Percentiles rank a stretch among this genome's conserved stretches.
These are phyloP conservation scores for Cordylochernes scorpioides DNA, from an alignment of 2,888 invertebrate genomes.

Conservation along the genomic window DNA sequence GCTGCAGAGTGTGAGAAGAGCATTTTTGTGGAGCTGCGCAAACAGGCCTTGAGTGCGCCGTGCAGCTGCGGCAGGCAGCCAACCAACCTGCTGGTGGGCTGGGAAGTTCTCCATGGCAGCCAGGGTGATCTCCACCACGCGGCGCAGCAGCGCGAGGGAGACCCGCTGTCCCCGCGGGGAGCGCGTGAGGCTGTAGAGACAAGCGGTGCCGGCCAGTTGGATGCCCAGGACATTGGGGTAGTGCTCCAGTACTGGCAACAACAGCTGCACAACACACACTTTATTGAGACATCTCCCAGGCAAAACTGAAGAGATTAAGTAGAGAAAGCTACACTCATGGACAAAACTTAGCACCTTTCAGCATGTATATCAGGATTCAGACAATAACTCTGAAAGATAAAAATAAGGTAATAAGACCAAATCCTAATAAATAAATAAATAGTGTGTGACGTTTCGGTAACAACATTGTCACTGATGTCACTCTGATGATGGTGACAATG, in stretches of 20 bases:
- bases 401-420: no score
- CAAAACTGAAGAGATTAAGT: no score
- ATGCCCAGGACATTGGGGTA: constrained; percentile 30
- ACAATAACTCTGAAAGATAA: no score
- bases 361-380: no score
- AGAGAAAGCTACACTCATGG: no score
- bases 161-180: constrained; percentile 34
- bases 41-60: constrained; percentile 3
- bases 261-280: constrained; percentile 20
- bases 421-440: no score
- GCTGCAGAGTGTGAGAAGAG: constrained; percentile 41
- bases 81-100: constrained; percentile 31
- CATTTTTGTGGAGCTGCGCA: constrained; percentile 37
- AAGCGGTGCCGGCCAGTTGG: constrained; percentile 46
- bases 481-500: no score
- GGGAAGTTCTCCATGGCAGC: constrained; percentile 40
- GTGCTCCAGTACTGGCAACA: constrained; percentile 21
- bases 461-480: no score
- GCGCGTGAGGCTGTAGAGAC: constrained; percentile 41
- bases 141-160: constrained; percentile 33
- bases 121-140: constrained; percentile 35
- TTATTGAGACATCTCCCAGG: constrained; percentile 37
- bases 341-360: no score
- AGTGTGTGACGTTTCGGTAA: no score
- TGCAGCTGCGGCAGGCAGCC: no score